Conservation (phyloP, 2,888 invertebrate genomes). For the Coenonympha glycerion region DNA sequence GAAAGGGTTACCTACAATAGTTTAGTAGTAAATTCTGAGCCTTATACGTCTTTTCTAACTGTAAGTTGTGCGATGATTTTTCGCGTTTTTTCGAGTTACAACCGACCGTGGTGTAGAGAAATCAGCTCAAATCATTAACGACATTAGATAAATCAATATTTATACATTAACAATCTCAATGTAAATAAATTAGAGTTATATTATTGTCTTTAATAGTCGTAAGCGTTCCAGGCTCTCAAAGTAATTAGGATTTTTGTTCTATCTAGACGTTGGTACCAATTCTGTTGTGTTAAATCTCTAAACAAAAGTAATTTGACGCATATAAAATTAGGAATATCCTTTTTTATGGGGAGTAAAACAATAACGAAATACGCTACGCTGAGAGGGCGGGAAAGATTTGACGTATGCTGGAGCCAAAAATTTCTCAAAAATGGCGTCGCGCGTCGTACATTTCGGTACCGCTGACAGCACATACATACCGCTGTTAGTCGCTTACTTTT, state of each 20-base stretch:
- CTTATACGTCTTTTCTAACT: constrained; percentile 31
- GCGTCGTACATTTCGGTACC: too few relatives aligned
- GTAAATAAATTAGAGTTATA: constrained; percentile 56
- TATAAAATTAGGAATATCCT: too few relatives aligned
- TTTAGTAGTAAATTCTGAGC: constrained; percentile 28
- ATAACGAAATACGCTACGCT: too few relatives aligned
- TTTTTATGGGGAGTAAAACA: too few relatives aligned
- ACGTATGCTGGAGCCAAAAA: too few relatives aligned
- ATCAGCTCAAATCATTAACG: constrained; percentile 71
- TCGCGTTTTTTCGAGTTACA: constrained; percentile 17
- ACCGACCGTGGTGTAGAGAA: constrained; percentile 25
- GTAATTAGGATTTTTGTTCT: constrained; percentile 65
- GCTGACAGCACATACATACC: too few relatives aligned
- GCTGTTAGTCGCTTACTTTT: too few relatives aligned
- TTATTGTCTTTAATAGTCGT: constrained; percentile 46
- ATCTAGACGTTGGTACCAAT: constrained; percentile 55
- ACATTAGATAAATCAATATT: constrained; percentile 71
- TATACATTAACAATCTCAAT: constrained; percentile 67
- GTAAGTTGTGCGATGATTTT: constrained; percentile 37
- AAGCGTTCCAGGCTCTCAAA: constrained; percentile 76
- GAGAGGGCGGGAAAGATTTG: too few relatives aligned
- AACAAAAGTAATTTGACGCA: too few relatives aligned
- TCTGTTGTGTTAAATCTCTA: too few relatives aligned
- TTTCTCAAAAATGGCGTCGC: too few relatives aligned
- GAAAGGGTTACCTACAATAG: constrained; percentile 32